Evolutionary conservation across 2,113 vertebrate genomes (phyloP).

Genomic region (Morone saxatilis): DNA sequence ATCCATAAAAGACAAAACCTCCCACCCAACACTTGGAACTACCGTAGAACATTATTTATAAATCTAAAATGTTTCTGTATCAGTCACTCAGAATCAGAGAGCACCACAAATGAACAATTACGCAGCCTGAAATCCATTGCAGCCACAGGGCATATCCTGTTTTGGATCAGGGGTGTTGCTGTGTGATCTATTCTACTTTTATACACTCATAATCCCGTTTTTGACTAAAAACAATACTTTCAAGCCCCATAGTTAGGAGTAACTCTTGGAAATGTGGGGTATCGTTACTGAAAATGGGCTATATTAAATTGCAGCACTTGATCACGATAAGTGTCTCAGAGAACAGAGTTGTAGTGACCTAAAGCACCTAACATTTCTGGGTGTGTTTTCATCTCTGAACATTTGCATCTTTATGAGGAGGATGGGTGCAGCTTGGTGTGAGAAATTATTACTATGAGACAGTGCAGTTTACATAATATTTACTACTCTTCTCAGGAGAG

Average conservation of each 20-base stretch:
- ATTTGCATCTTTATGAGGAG: slow-evolving; percentile 30
- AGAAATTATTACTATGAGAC: slow-evolving; percentile 50
- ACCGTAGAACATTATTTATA: slow-evolving; percentile 1
- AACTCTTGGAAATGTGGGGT: not conserved
- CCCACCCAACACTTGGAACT: not conserved
- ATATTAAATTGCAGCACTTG: slow-evolving; percentile 9
- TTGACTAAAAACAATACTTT: slow-evolving; percentile 41
- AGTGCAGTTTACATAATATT: slow-evolving; percentile 36
- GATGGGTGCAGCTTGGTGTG: slow-evolving; percentile 3
- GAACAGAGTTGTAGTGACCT: not conserved
- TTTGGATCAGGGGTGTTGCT: slow-evolving; percentile 45
- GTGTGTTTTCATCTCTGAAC: slow-evolving; percentile 24
- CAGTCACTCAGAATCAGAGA: not conserved
- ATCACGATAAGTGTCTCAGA: slow-evolving; percentile 13
- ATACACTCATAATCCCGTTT: slow-evolving; percentile 16
- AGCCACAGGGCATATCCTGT: not conserved
- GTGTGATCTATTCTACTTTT: slow-evolving; percentile 37
- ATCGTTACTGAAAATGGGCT: slow-evolving; percentile 26
- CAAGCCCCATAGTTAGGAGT: not conserved
- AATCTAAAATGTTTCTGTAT: not conserved
- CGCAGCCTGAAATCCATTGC: slow-evolving; percentile 18
- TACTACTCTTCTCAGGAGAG: slow-evolving; percentile 27
- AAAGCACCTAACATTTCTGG: slow-evolving; percentile 6
- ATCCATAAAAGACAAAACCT: not conserved
- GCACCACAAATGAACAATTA: slow-evolving; percentile 24